Evolutionary conservation across 2,797 vertebrate genomes (phyloP).

Genomic region (Coccyzus lansbergi): DNA sequence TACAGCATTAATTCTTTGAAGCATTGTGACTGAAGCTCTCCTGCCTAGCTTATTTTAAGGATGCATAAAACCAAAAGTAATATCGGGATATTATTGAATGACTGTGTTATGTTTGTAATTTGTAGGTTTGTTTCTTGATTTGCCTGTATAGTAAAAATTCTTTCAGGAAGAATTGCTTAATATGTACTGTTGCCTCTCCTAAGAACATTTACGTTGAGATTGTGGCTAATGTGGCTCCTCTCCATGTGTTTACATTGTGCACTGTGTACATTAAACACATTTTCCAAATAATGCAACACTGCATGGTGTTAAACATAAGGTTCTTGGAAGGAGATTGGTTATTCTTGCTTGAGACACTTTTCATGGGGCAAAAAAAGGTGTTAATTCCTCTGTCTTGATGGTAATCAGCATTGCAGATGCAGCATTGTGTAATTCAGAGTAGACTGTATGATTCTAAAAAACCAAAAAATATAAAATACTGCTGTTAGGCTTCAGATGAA

Average conservation of each 20-base stretch:
- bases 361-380: fast-evolving
- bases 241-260: background rate
- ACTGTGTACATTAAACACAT: background rate
- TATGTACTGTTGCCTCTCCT: background rate
- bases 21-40: background rate
- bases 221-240: background rate
- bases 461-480: background rate
- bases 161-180: background rate
- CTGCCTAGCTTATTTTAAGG: background rate
- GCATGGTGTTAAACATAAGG: background rate
- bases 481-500: background rate
- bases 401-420: background rate
- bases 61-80: background rate
- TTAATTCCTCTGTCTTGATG: background rate
- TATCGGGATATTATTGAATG: background rate
- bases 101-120: background rate
- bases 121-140: background rate
- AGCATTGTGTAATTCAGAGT: background rate
- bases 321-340: background rate
- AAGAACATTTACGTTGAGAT: background rate
- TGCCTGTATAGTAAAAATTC: background rate
- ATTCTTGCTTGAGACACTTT: background rate
- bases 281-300: background rate
- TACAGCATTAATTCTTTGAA: background rate
- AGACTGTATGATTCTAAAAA: background rate